Evolutionary conservation across 2,888 invertebrate species (phyloP).

Genomic region (Parnassius mnemosyne): DNA sequence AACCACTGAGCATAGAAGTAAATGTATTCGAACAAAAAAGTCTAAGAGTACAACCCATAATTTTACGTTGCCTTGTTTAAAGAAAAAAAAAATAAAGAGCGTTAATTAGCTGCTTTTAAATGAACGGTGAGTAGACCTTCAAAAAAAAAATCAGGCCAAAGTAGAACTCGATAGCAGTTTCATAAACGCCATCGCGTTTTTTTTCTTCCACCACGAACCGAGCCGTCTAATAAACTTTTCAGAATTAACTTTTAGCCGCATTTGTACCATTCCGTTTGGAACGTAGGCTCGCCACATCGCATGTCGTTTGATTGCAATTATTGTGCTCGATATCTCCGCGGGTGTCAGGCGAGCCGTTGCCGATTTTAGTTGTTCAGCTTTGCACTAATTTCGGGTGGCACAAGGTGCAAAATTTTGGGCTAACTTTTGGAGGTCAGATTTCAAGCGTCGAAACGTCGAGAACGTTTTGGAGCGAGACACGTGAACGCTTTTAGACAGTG

Average conservation of each 20-base stretch:
- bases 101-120: slow-evolving; percentile 22
- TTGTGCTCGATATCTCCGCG: slow-evolving; percentile 44
- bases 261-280: slow-evolving; percentile 34
- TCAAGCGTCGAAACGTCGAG: slow-evolving; percentile 7
- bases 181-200: slow-evolving; percentile 37
- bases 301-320: slow-evolving; percentile 58
- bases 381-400: slow-evolving; percentile 11
- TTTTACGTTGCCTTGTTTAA: slow-evolving; percentile 7
- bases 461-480: slow-evolving; percentile 2
- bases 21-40: neutral
- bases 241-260: slow-evolving; percentile 40
- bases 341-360: slow-evolving; percentile 33
- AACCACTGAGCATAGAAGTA: too few species aligned
- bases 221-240: slow-evolving; percentile 43
- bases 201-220: slow-evolving; percentile 29
- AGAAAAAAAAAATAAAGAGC: slow-evolving; percentile 11
- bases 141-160: slow-evolving; percentile 36
- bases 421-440: slow-evolving; percentile 21
- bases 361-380: slow-evolving; percentile 30
- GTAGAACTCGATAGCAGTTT: slow-evolving; percentile 35
- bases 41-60: slow-evolving; percentile 4
- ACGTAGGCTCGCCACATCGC: slow-evolving; percentile 39
- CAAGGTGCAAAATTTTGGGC: slow-evolving; percentile 23
- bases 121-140: slow-evolving; percentile 29
- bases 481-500: slow-evolving; percentile 13